Percentiles rank a stretch among this genome's conserved stretches.
Evolutionary conservation across 2,113 vertebrate genomes (phyloP).

Genomic region (Miniopterus natalensis): DNA sequence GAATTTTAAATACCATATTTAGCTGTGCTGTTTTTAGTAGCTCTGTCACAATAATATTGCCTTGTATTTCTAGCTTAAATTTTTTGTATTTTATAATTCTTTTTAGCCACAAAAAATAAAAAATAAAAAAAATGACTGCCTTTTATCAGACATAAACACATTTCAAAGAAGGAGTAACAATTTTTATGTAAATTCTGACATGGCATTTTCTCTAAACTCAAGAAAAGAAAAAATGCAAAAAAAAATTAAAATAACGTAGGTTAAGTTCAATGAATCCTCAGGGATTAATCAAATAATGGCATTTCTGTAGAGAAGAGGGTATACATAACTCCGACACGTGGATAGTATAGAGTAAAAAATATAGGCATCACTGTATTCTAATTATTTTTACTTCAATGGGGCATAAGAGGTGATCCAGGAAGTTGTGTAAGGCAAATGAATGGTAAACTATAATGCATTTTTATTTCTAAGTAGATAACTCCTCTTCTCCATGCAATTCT

Average conservation of each 20-base stretch:
- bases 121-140: neutral
- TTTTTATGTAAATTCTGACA: neutral
- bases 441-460: neutral
- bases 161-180: neutral
- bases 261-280: neutral
- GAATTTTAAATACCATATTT: neutral
- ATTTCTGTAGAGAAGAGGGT: neutral
- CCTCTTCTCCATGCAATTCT: neutral
- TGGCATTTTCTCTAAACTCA: neutral
- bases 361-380: neutral
- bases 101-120: neutral
- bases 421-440: neutral
- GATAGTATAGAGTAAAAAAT: neutral
- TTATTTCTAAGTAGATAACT: neutral
- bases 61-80: neutral
- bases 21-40: neutral
- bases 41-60: neutral
- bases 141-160: conserved; percentile 41
- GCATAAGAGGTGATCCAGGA: neutral
- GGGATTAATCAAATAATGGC: neutral
- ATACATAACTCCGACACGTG: neutral
- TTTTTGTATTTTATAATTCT: neutral
- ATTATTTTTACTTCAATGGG: neutral
- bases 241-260: neutral
- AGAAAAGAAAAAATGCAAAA: neutral